Evolutionary conservation across 2,113 vertebrate species (phyloP), one percentile per base, ranked within the genome.

Genomic region (Campylorhamphus procurvoides): DNA sequence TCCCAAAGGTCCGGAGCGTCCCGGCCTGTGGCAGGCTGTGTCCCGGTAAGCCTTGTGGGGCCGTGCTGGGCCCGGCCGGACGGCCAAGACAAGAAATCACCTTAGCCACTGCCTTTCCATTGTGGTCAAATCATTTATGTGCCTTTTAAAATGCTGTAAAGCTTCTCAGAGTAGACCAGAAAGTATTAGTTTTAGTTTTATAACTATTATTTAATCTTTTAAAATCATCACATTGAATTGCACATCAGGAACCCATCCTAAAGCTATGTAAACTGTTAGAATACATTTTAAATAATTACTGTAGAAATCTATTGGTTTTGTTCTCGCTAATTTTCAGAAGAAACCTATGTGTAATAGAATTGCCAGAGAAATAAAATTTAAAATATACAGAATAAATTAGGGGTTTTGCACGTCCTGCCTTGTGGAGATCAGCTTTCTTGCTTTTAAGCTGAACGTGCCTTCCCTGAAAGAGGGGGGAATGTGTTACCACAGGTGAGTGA

Each of bases 11-110:
- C 44, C 44, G 17, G 35, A 8, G 39, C 28, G 18, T 25, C 3
- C 2, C 58, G 6, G 14, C 2, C 29, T 4, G 15, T 1, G 5
- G 6, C 39, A 4, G 9, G 4, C 4, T 18, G 3, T 7, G 8
- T 13, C 35, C 33, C 8, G 68, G 2, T 12, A 5, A 14, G 1
- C 3, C 16, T 10, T 12, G 1, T 15, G 23, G 6, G 22, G 15
- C 39, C n/a, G 3, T 2, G 1, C 5, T 7, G 27, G 16, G 37
- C 25, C 76, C 49, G 24, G 10, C 68, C 0, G 6, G 18, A 7
- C 15, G 2, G 29, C 17, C 24, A 74, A 29, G 23, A 17, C 46
- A 40, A 69, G 46, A 53, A 46, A n/a, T 33, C 15, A 42, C 12
- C 64, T 73, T 3, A 12, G 25, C 28, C 2, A 2, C 25, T 0